Evolutionary conservation across 2,113 vertebrate species (phyloP).

Genomic region (Siniperca chuatsi): DNA sequence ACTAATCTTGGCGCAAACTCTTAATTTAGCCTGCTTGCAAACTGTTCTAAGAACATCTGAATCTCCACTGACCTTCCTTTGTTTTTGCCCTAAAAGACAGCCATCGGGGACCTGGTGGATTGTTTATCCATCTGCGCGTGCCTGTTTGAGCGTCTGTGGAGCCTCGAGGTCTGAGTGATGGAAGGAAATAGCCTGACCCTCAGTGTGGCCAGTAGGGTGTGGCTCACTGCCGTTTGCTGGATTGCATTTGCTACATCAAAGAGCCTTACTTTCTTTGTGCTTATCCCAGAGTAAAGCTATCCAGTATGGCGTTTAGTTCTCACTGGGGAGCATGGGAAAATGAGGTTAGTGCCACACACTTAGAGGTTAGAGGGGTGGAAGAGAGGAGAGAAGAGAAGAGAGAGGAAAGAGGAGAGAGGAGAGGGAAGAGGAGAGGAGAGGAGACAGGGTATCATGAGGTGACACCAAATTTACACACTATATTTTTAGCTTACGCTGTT

Average conservation of each 20-base stretch:
- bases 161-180: slow-evolving; percentile 55
- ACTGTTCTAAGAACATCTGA: slow-evolving; percentile 54
- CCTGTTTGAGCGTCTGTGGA: slow-evolving; percentile 38
- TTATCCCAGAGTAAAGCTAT: slow-evolving; percentile 49
- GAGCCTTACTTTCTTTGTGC: slow-evolving; percentile 32
- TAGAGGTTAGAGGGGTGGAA: slow-evolving; percentile 20
- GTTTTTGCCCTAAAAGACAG: slow-evolving; percentile 12
- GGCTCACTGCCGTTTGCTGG: slow-evolving; percentile 51
- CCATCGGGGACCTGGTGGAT: slow-evolving; percentile 29
- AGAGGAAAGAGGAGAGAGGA: neutral
- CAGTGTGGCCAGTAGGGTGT: slow-evolving; percentile 36
- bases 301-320: slow-evolving; percentile 57
- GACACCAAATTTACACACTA: slow-evolving; percentile 13
- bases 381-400: neutral
- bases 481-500: slow-evolving; percentile 55
- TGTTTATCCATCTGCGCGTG: neutral
- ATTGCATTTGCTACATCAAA: slow-evolving; percentile 72
- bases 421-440: neutral
- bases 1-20: slow-evolving; percentile 63
- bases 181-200: slow-evolving; percentile 45
- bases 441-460: slow-evolving; percentile 22
- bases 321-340: slow-evolving; percentile 59
- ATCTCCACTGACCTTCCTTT: slow-evolving; percentile 36
- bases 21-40: slow-evolving; percentile 47
- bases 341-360: slow-evolving; percentile 49